These are phyloP conservation scores for Kryptolebias ocellatus DNA, from an alignment of 2,797 vertebrate genomes.

Conservation along the genomic window DNA sequence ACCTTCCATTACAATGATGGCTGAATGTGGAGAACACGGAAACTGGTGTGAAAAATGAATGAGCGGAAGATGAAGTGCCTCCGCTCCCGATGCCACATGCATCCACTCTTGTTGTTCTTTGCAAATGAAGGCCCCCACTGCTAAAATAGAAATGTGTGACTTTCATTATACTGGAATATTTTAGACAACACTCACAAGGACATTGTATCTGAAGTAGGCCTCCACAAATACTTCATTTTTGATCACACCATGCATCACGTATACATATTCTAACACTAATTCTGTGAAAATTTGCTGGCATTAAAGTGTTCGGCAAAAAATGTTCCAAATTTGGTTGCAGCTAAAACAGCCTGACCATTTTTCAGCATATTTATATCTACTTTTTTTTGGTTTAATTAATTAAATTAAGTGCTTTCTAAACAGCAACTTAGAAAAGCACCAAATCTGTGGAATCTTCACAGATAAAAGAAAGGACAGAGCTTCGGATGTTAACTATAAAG, in stretches of 20 bases:
- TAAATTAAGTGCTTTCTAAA: slow-evolving; percentile 7
- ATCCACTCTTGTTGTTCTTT: slow-evolving; percentile 34
- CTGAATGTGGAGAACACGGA: slow-evolving; percentile 59
- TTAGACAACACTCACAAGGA: slow-evolving; percentile 25
- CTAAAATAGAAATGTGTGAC: slow-evolving; percentile 20
- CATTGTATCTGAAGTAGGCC: neutral
- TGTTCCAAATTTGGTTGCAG: neutral
- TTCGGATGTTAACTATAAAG: slow-evolving; percentile 12
- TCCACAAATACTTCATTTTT: neutral
- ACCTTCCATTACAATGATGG: slow-evolving; percentile 76
- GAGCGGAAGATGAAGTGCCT: slow-evolving; percentile 48
- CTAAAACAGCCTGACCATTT: neutral
- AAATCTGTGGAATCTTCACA: slow-evolving; percentile 8
- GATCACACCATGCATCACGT: neutral
- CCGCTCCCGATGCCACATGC: slow-evolving; percentile 38
- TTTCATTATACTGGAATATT: slow-evolving; percentile 34
- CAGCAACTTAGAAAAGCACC: slow-evolving; percentile 5
- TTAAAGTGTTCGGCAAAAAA: neutral
- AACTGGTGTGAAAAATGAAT: slow-evolving; percentile 70
- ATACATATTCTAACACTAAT: neutral
- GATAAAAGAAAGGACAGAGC: neutral
- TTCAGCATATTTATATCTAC: neutral
- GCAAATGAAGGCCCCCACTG: slow-evolving; percentile 27
- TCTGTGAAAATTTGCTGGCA: slow-evolving; percentile 6
- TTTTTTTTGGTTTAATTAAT: slow-evolving; percentile 8